Conservation (phyloP, 2,888 invertebrate genomes). For the Trisateles emortualis region DNA sequence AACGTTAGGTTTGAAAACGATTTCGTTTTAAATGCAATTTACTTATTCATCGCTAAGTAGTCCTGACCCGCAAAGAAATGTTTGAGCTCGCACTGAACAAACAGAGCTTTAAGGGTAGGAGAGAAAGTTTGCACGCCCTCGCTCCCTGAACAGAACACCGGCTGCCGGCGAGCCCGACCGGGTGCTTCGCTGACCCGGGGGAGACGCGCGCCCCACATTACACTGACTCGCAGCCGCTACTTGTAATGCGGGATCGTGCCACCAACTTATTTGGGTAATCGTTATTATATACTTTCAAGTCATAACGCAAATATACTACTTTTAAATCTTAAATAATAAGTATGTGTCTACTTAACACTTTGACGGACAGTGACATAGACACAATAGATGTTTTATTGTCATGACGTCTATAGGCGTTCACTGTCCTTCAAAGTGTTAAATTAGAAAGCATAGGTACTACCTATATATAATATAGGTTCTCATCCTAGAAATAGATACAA, state of each 20-base stretch:
- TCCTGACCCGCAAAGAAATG: constrained; percentile 61
- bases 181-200: constrained; percentile 27
- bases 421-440: too few species aligned
- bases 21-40: constrained; percentile 65
- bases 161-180: constrained; percentile 29
- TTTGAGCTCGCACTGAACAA: constrained; percentile 59
- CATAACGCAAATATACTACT: constrained; percentile 31
- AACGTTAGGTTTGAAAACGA: constrained; percentile 48
- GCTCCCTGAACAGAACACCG: constrained; percentile 48
- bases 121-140: constrained; percentile 63
- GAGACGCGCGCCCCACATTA: constrained; percentile 42
- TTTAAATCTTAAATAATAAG: too few species aligned
- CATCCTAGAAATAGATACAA: too few species aligned
- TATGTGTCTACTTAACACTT: background rate
- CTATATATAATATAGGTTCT: too few species aligned
- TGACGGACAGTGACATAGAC: too few species aligned
- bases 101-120: constrained; percentile 60
- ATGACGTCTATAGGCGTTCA: too few species aligned
- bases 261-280: constrained; percentile 54
- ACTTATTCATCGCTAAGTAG: constrained; percentile 67
- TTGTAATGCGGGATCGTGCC: constrained; percentile 55
- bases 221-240: constrained; percentile 39
- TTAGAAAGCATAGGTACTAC: too few species aligned
- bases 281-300: constrained; percentile 34
- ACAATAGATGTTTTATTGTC: too few species aligned